phyloP scores from a whole-genome alignment of 2,113 vertebrate species.

The Hydrolagus affinis region DNA sequence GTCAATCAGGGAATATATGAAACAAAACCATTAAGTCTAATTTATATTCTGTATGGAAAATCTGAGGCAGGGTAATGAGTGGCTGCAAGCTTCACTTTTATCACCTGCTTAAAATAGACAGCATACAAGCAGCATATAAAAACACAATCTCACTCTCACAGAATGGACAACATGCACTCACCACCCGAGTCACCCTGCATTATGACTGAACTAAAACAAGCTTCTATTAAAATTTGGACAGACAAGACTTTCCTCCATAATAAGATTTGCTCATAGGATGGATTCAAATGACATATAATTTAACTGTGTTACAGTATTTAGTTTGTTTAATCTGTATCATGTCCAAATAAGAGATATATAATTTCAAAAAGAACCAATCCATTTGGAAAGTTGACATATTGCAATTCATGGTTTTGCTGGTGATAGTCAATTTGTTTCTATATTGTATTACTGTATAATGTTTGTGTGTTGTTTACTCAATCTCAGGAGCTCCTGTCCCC shows the following conservation, averaged over 20 bases:
- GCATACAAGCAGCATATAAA: conserved; percentile 38
- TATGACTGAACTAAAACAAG: neutral
- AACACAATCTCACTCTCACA: conserved; percentile 29
- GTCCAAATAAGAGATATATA: too few species aligned
- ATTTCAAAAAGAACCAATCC: too few species aligned
- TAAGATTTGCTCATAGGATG: too few species aligned
- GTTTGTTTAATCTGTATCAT: too few species aligned
- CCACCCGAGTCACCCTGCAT: neutral
- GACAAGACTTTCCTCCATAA: neutral
- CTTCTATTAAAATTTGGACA: conserved; percentile 8
- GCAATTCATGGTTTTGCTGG: too few species aligned
- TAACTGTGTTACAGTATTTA: too few species aligned
- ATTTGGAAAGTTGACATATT: too few species aligned
- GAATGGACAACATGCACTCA: neutral
- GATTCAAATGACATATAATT: too few species aligned
- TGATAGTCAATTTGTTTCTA: too few species aligned
- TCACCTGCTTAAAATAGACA: conserved; percentile 38
- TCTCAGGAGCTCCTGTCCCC: too few species aligned
- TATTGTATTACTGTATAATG: too few species aligned
- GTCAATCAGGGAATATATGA: conserved; percentile 41
- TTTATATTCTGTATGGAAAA: conserved; percentile 43
- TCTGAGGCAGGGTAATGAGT: conserved; percentile 37
- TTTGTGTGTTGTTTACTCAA: too few species aligned
- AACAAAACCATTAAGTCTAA: conserved; percentile 42
- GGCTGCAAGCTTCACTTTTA: conserved; percentile 42